Evolutionary conservation across 2,113 vertebrate species (phyloP), one percentile per base, ranked within the genome.

Genomic region (Motacilla alba): DNA sequence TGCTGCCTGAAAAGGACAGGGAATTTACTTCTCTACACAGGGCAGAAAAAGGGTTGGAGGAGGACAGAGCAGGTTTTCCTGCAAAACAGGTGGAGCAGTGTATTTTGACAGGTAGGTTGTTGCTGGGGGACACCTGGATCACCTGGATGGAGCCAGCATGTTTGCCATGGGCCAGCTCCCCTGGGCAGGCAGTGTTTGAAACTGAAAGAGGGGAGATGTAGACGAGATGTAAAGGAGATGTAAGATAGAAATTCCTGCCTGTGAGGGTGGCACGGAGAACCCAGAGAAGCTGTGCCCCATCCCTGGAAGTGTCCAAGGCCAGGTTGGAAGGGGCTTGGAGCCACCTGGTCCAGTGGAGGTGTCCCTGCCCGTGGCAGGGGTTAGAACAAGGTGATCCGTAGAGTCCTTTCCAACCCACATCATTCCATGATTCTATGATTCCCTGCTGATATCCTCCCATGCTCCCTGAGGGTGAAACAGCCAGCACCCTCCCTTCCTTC

Each of bases 301-400:
- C 10, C n/a, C 55, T 83, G 41, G 14, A 0, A 68, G 47, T 15
- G 47, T 5, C 9, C 53, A 39, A 53, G 46, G 46, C 44, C 68
- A 44, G 44, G 15, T 0, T 74, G 44, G 8, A 50, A 0, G 0
- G 50, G 35, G 49, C 21, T 66, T 33, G 33, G 60, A 67, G 15
- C 23, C 5, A 0, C 33, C 52, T 74, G 52, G 18, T 0, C 0
- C 2, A 27, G 22, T 28, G 33, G 21, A 66, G 12, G 6, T 33
- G 59, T 66, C 31, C 11, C 50, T 73, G 47, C 6, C 30, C 43
- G 19, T 19, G 39, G 39, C 46, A 69, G 28, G 27, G 2, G 2
- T 10, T 31, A 7, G 68, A 50, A 52, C 23, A 8, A 66, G 33
- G 16, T 81, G 37, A 33, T 37, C 27, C 33, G 28, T 44, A 33